phyloP scores from a whole-genome alignment of 1,140 invertebrate genomes.

The Brachionus koreanus region DNA sequence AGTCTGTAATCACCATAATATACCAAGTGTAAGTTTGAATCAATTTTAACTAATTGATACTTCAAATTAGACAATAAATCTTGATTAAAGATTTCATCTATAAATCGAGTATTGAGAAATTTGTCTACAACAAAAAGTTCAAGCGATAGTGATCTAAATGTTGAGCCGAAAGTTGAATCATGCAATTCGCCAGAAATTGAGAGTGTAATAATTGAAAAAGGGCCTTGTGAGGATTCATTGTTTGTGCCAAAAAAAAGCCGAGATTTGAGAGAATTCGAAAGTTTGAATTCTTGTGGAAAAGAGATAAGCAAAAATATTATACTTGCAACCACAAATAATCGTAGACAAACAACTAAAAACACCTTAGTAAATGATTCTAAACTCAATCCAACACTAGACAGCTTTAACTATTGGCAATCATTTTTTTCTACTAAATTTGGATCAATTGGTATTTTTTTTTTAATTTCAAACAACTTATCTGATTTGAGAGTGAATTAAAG shows the following conservation, averaged over 20 bases:
- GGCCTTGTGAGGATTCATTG: neutral
- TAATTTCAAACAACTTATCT: neutral
- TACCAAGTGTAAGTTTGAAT: constrained; percentile 80
- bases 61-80: constrained; percentile 52
- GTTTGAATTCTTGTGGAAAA: neutral
- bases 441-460: neutral
- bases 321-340: neutral
- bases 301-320: neutral
- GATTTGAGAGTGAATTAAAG: neutral
- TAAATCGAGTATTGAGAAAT: constrained; percentile 44
- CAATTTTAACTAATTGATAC: neutral
- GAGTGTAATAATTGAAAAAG: neutral
- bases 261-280: constrained; percentile 43
- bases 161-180: neutral
- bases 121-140: neutral
- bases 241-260: neutral
- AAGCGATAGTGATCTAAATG: neutral
- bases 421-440: constrained; percentile 20
- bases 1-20: constrained; percentile 93
- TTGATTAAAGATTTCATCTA: constrained; percentile 43
- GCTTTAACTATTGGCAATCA: constrained; percentile 19
- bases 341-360: neutral
- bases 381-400: neutral
- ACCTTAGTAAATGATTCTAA: neutral
- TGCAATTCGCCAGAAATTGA: neutral